phyloP scores from a whole-genome alignment of 2,888 invertebrate species.

The Hirtodrosophila confusa region DNA sequence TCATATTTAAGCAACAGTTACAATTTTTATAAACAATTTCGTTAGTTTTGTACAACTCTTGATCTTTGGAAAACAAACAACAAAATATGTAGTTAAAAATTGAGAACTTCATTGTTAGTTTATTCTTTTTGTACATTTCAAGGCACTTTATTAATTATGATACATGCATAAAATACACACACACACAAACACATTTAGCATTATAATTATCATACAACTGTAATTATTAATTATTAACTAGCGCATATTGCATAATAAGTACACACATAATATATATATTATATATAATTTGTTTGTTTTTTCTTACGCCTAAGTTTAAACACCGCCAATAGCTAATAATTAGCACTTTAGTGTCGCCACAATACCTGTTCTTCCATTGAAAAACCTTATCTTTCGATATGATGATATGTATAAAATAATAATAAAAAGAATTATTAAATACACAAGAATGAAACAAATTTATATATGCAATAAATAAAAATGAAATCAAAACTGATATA shows the following conservation, averaged over 20 bases:
- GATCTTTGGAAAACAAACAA: slow-evolving; percentile 23
- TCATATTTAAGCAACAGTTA: slow-evolving; percentile 36
- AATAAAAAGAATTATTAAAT: slow-evolving; percentile 26
- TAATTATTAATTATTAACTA: slow-evolving; percentile 61
- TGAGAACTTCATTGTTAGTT: not conserved
- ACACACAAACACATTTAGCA: slow-evolving; percentile 38
- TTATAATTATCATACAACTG: slow-evolving; percentile 38
- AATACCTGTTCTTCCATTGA: slow-evolving; percentile 77
- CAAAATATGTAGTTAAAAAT: slow-evolving; percentile 15
- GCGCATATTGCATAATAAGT: slow-evolving; percentile 59
- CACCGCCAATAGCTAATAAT: slow-evolving; percentile 80
- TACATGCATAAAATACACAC: slow-evolving; percentile 24
- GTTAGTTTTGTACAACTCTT: slow-evolving; percentile 12
- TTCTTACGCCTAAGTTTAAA: slow-evolving; percentile 71
- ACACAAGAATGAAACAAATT: slow-evolving; percentile 64
- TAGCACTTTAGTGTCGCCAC: slow-evolving; percentile 79
- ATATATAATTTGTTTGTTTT: slow-evolving; percentile 55
- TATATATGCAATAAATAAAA: slow-evolving; percentile 76
- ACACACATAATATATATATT: slow-evolving; percentile 31
- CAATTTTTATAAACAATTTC: slow-evolving; percentile 28
- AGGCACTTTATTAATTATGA: slow-evolving; percentile 62
- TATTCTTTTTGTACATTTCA: slow-evolving; percentile 57
- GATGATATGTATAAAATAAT: slow-evolving; percentile 43
- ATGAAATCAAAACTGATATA: slow-evolving; percentile 63
- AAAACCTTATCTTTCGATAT: slow-evolving; percentile 65